Percentiles rank a stretch among this genome's conserved stretches.
phyloP scores from a whole-genome alignment of 1,140 invertebrate species.

The Hermatobates lingyangjiaoensis region DNA sequence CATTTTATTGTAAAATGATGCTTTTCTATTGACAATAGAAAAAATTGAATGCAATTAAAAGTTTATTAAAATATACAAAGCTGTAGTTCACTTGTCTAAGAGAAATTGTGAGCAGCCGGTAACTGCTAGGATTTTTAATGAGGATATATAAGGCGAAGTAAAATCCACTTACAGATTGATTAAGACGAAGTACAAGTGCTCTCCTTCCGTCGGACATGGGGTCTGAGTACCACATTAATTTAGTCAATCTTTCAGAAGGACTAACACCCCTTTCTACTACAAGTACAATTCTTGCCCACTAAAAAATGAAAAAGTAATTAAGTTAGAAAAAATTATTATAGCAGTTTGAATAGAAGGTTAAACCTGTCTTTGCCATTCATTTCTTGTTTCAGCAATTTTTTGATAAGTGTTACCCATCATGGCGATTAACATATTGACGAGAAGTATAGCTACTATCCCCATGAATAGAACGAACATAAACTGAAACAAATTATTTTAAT shows the following conservation, averaged over 20 bases:
- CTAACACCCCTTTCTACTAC: conserved; percentile 89
- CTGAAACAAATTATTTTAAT: conserved; percentile 30
- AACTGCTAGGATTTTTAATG: too few species aligned
- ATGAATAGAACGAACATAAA: conserved; percentile 87
- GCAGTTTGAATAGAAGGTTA: background rate
- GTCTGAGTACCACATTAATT: conserved; percentile 82
- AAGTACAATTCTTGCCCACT: conserved; percentile 94
- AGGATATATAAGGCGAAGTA: too few species aligned
- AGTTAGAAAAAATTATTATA: background rate
- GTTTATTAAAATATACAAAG: too few species aligned
- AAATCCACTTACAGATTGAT: conserved; percentile 52
- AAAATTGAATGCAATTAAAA: too few species aligned
- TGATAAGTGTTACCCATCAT: conserved; percentile 99
- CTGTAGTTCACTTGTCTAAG: too few species aligned
- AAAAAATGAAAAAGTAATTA: conserved; percentile 20
- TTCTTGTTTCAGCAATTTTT: conserved; percentile 88
- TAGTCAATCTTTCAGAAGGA: conserved; percentile 61
- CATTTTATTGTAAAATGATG: too few species aligned
- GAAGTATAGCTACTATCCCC: conserved; percentile 82
- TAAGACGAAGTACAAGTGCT: conserved; percentile 66
- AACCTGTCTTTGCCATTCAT: conserved; percentile 95
- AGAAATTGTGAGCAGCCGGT: too few species aligned
- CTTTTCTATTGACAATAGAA: too few species aligned
- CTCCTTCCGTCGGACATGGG: conserved; percentile 79
- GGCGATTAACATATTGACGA: conserved; percentile 97